Evolutionary conservation across 1,140 invertebrate genomes (phyloP).

Genomic region (Meloidogyne chitwoodi): DNA sequence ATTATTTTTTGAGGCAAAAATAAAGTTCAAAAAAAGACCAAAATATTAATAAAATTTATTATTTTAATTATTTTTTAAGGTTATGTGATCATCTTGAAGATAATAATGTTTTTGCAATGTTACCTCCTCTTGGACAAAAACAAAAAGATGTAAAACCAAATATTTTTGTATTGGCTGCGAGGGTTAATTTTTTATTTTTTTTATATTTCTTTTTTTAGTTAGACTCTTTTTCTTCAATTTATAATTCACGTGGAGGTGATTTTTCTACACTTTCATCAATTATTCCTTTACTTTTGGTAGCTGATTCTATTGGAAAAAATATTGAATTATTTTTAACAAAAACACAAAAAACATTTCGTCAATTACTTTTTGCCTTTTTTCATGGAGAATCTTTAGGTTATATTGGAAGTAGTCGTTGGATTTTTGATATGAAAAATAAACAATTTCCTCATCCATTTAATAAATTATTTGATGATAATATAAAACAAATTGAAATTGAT

Average conservation of each 20-base stretch:
- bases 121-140: conserved; percentile 37
- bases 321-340: conserved; percentile 30
- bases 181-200: too few relatives aligned
- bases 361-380: conserved; percentile 47
- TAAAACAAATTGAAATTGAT: conserved; percentile 29
- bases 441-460: conserved; percentile 34
- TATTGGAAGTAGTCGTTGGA: conserved; percentile 44
- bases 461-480: conserved; percentile 14
- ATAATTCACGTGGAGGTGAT: conserved; percentile 35
- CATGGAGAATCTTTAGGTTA: conserved; percentile 50
- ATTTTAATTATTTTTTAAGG: too few relatives aligned
- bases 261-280: conserved; percentile 43
- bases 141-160: conserved; percentile 10
- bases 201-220: too few relatives aligned
- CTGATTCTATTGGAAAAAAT: conserved; percentile 42
- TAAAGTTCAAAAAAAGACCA: too few relatives aligned
- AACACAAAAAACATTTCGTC: conserved; percentile 24
- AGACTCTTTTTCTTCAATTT: conserved; percentile 45
- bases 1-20: too few relatives aligned
- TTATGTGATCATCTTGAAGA: conserved; percentile 38
- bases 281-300: conserved; percentile 43
- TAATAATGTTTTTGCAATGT: conserved; percentile 36
- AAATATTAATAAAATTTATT: too few relatives aligned
- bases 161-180: conserved; percentile 27
- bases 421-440: conserved; percentile 38